A percentile compares a stretch with the other conserved stretches of the same genome.
These are phyloP conservation scores for Sisyra terminalis DNA, from an alignment of 2,888 invertebrate genomes.

Conservation along the genomic window DNA sequence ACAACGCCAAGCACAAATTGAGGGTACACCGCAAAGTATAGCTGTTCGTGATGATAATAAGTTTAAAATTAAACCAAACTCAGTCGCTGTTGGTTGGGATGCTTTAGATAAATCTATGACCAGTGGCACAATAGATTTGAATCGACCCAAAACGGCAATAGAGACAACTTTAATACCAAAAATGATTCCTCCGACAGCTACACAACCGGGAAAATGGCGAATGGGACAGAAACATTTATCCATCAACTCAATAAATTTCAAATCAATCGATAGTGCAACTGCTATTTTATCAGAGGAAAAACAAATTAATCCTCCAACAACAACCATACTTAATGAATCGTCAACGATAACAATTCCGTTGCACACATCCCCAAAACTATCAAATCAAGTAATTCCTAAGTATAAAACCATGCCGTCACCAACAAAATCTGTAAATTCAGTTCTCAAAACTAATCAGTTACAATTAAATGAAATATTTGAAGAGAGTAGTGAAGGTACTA, in stretches of 20 bases:
- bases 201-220: conserved; percentile 9
- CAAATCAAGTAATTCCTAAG: conserved; percentile 25
- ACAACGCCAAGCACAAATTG: too few species aligned
- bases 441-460: conserved; percentile 28
- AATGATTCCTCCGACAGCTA: conserved; percentile 10
- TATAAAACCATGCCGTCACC: conserved; percentile 43
- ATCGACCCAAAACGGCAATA: conserved; percentile 21
- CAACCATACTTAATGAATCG: conserved; percentile 32
- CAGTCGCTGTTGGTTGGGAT: too few species aligned
- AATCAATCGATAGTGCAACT: conserved; percentile 11
- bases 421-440: conserved; percentile 26
- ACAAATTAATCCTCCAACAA: conserved; percentile 23
- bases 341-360: conserved; percentile 36
- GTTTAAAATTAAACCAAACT: too few species aligned
- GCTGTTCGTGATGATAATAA: conserved; percentile 4
- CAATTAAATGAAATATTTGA: conserved; percentile 51
- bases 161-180: conserved; percentile 11
- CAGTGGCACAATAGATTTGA: conserved; percentile 7
- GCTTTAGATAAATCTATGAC: too few species aligned
- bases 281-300: conserved; percentile 13
- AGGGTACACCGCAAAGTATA: conserved; percentile 3
- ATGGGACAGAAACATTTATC: not conserved
- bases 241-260: conserved; percentile 2
- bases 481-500: conserved; percentile 30
- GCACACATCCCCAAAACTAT: conserved; percentile 22